A percentile compares a stretch with the other conserved stretches of the same genome.
phyloP scores from a whole-genome alignment of 1,140 invertebrate species.

The Aphelinus certus region DNA sequence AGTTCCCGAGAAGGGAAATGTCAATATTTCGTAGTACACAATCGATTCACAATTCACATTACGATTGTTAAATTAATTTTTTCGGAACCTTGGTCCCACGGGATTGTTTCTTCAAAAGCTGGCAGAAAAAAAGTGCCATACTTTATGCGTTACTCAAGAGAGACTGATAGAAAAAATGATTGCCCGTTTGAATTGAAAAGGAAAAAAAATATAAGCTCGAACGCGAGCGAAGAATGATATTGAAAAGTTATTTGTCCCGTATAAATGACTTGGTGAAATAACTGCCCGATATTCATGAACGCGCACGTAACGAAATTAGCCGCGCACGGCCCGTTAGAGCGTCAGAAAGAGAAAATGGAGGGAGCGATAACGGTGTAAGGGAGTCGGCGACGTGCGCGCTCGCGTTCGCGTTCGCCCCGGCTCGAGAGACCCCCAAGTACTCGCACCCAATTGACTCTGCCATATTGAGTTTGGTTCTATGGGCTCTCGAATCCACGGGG shows the following conservation, averaged over 20 bases:
- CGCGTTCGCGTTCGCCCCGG: background rate
- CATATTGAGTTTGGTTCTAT: slow-evolving; percentile 63
- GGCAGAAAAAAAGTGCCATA: too few species aligned
- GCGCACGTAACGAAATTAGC: slow-evolving; percentile 33
- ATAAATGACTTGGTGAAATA: background rate
- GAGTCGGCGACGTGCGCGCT: slow-evolving; percentile 6
- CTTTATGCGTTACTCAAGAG: too few species aligned
- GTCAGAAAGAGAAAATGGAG: slow-evolving; percentile 42
- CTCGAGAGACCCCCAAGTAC: slow-evolving; percentile 48
- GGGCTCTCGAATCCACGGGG: slow-evolving; percentile 57
- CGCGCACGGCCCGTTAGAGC: slow-evolving; percentile 23
- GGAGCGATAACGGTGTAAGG: slow-evolving; percentile 41
- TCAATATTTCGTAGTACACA: too few species aligned
- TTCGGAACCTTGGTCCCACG: too few species aligned
- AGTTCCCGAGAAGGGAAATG: too few species aligned
- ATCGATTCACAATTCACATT: too few species aligned
- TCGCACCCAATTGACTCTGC: slow-evolving; percentile 60
- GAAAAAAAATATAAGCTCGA: background rate
- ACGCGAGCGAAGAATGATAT: too few species aligned
- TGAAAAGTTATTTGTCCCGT: background rate
- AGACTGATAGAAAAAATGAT: too few species aligned
- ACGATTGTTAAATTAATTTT: too few species aligned
- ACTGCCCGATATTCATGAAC: slow-evolving; percentile 21
- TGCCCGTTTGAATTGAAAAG: background rate
- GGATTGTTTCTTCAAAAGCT: too few species aligned